These are phyloP conservation scores for Pseudococcus jackbeardsleyi DNA, from an alignment of 2,888 invertebrate species.

Conservation along the genomic window DNA sequence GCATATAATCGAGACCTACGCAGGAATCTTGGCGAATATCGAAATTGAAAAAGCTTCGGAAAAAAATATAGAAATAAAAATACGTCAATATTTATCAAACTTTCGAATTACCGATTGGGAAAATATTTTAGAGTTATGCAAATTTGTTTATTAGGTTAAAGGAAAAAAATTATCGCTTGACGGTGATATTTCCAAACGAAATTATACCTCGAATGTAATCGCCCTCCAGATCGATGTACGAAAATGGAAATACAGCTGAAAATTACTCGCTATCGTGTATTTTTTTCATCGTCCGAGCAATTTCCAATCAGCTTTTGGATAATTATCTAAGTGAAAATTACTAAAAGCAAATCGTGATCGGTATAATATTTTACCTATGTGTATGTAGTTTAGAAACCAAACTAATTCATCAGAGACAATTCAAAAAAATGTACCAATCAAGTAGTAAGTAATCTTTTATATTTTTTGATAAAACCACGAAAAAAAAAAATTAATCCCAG, in stretches of 20 bases:
- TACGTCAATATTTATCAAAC: not conserved
- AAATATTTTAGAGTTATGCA: not conserved
- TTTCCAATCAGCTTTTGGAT: not conserved
- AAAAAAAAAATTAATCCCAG: not conserved
- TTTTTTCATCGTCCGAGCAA: not conserved
- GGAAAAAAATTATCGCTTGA: not conserved
- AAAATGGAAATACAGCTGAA: not conserved
- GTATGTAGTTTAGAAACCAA: no score
- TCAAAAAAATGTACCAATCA: no score
- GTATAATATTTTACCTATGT: not conserved
- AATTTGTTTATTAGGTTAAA: not conserved
- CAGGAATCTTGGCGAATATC: not conserved
- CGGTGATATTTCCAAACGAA: not conserved
- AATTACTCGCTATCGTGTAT: not conserved
- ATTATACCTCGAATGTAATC: not conserved
- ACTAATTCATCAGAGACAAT: no score
- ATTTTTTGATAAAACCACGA: not conserved
- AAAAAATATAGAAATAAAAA: not conserved
- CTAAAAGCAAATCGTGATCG: not conserved
- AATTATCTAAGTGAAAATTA: not conserved
- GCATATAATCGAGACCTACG: not conserved
- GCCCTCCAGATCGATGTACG: not conserved
- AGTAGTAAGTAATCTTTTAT: not conserved
- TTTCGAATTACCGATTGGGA: not conserved
- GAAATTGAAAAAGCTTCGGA: not conserved